These are phyloP conservation scores for Cnemophilus loriae DNA, from an alignment of 2,113 vertebrate genomes.

Conservation along the genomic window DNA sequence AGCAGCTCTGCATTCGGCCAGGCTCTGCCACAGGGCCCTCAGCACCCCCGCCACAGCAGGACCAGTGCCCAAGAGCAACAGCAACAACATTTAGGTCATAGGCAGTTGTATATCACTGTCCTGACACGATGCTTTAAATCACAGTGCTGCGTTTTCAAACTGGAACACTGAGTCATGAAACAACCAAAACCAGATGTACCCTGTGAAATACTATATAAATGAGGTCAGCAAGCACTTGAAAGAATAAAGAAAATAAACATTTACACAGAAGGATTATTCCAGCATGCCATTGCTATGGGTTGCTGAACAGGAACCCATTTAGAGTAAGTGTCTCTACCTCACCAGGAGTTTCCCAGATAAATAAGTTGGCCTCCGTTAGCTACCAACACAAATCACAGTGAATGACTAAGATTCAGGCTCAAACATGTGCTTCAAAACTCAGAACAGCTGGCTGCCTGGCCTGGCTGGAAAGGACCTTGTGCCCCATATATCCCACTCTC, in stretches of 20 bases:
- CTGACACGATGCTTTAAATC: neutral
- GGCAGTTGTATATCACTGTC: neutral
- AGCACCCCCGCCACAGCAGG: fast-evolving
- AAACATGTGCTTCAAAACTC: neutral
- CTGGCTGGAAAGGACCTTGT: neutral
- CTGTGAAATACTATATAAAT: conserved; percentile 17
- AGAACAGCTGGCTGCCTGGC: neutral
- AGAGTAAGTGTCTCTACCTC: neutral
- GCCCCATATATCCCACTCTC: neutral
- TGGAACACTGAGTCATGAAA: conserved; percentile 41
- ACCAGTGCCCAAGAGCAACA: neutral
- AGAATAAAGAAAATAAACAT: conserved; percentile 25
- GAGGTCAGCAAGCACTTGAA: conserved; percentile 24
- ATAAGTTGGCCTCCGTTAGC: neutral
- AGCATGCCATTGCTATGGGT: neutral
- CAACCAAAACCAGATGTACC: conserved; percentile 62
- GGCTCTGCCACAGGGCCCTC: neutral
- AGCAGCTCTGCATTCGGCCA: neutral
- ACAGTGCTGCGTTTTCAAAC: neutral
- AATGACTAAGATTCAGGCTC: neutral
- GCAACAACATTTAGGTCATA: neutral
- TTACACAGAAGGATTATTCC: conserved; percentile 10
- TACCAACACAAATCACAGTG: neutral
- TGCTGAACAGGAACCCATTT: neutral
- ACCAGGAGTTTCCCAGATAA: neutral